Evolutionary conservation across 2,888 invertebrate species (phyloP), one percentile per base, ranked within the genome.

Genomic region (Alsophila aescularia): DNA sequence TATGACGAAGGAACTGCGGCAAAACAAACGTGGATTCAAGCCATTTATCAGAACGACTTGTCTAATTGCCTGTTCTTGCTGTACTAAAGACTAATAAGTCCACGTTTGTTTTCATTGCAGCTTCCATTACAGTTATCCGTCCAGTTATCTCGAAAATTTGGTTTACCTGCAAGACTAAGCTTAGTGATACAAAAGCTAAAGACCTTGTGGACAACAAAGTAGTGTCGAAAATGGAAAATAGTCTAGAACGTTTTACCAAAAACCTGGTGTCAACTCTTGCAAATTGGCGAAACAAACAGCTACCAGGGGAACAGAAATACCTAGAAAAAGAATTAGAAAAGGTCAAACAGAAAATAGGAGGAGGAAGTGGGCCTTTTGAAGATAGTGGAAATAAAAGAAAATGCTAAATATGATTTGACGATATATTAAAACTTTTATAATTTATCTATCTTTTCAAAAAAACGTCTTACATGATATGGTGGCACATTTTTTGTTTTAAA

Each of bases 21-120:
- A 86, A 85, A 85, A 80, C 83, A 82, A 83, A 75, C 73, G 76
- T 71, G 69, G 73, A 69, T 44, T 49, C 40, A 24, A 1, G 1
- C 8, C 24, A 2, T 31, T 15, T 13, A 2, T 37, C 15, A 6
- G 13, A 36, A 13, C 6, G 21, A 55, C 12, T 1, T 27, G 34
- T 16, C 24, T 14, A 35, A 13, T 21, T 39, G 8, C 9, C 13
- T 52, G 48, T 27, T 51, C 24, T 41, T 45, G 44, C 44, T 55
- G 36, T 24, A 40, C 12, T 39, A 31, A 18, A 48, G 31, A 45
- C 42, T 34, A 43, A 39, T 58, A 64, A 55, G 35, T 63, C 69
- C 65, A 64, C 71, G 58, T 82, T 83, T 84, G 83, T 81, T 83
- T 85, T 81, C 74, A 77, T 79, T 75, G 64, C 89, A 89, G 90